Conservation (phyloP, 2,113 vertebrate species). For the Helogale parvula region DNA sequence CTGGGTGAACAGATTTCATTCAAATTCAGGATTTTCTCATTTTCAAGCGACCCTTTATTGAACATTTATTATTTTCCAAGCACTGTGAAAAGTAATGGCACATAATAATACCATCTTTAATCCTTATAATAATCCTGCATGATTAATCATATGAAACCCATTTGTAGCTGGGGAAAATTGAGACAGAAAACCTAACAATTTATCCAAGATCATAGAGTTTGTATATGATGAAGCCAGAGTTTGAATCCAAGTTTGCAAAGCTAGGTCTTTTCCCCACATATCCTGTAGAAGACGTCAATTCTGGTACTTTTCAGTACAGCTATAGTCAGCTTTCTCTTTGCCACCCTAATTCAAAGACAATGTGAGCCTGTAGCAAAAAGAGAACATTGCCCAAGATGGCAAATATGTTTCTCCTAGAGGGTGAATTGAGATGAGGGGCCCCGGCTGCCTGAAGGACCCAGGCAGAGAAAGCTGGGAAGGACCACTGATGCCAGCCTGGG, state of each 20-base stretch:
- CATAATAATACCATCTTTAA: background rate
- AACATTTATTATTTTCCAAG: background rate
- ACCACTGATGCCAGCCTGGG: background rate
- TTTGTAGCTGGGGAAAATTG: slow-evolving; percentile 24
- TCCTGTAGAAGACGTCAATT: background rate
- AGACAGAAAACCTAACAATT: slow-evolving; percentile 27
- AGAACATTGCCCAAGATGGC: background rate
- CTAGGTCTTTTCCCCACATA: background rate
- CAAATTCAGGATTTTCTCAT: background rate
- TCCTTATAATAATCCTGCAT: background rate
- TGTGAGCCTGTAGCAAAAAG: background rate
- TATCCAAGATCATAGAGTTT: background rate
- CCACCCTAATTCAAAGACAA: background rate
- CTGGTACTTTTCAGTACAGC: background rate
- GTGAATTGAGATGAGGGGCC: background rate
- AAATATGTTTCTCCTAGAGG: background rate
- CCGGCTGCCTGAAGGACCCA: background rate
- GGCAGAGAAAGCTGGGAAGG: background rate
- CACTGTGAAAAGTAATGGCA: background rate
- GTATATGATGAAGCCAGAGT: background rate
- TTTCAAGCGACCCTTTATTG: background rate
- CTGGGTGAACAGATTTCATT: background rate
- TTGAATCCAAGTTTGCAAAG: background rate
- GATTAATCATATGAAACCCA: background rate
- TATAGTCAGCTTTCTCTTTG: background rate